These are phyloP conservation scores for Bombycilla garrulus DNA, from an alignment of 2,113 vertebrate species.

Conservation along the genomic window DNA sequence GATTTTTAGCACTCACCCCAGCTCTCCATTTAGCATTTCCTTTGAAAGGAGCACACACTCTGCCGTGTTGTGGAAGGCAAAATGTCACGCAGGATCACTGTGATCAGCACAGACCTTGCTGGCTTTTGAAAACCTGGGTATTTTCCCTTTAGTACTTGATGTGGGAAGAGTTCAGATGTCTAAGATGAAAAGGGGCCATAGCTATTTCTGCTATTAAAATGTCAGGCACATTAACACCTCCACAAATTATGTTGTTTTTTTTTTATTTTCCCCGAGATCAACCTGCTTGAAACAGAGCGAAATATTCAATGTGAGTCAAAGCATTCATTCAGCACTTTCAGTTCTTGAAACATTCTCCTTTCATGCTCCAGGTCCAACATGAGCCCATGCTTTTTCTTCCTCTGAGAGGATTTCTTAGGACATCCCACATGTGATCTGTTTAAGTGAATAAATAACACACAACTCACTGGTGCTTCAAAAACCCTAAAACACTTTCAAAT, in stretches of 20 bases:
- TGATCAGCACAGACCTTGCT: neutral
- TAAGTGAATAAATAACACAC: neutral
- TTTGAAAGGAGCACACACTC: neutral
- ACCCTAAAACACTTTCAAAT: neutral
- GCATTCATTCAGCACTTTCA: neutral
- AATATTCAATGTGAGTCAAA: neutral
- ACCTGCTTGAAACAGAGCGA: fast-evolving
- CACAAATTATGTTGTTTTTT: neutral
- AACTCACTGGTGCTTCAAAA: neutral
- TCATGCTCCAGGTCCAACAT: neutral
- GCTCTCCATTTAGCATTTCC: neutral
- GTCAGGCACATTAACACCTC: neutral
- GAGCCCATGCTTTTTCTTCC: neutral
- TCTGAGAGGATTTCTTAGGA: neutral
- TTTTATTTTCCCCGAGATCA: neutral
- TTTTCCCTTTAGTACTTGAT: neutral
- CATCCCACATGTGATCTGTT: neutral
- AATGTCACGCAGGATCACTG: neutral
- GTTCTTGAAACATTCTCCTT: neutral
- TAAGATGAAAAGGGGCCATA: neutral
- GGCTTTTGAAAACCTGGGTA: neutral
- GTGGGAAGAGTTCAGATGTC: neutral
- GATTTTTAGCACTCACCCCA: neutral
- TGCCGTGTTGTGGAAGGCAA: neutral
- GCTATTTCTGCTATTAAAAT: neutral